Percentiles rank a stretch among this genome's conserved stretches.
Evolutionary conservation across 2,888 invertebrate genomes (phyloP).

Genomic region (Macrophya alboannulata): DNA sequence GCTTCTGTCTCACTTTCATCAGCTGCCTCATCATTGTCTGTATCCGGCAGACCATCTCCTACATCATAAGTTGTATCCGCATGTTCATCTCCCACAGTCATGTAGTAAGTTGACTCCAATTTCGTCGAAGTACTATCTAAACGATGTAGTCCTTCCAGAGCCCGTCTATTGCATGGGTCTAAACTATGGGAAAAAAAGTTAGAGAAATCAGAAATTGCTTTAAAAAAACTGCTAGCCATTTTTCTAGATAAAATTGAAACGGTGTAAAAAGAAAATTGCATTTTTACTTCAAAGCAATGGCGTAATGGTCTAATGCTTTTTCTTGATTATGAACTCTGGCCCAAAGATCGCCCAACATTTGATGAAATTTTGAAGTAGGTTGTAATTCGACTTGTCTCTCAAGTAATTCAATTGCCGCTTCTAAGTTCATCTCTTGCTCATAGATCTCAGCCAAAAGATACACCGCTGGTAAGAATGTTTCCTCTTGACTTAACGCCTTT

Average conservation of each 20-base stretch:
- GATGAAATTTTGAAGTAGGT: conserved; percentile 85
- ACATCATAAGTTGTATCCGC: conserved; percentile 81
- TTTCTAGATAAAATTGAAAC: conserved; percentile 6
- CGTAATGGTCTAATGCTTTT: conserved; percentile 87
- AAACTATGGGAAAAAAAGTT: conserved; percentile 78
- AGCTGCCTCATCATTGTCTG: conserved; percentile 80
- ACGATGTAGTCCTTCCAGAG: conserved; percentile 85
- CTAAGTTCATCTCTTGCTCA: conserved; percentile 85
- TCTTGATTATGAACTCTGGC: conserved; percentile 84
- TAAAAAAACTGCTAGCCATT: not conserved
- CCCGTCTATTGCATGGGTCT: conserved; percentile 85
- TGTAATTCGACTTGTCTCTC: conserved; percentile 85
- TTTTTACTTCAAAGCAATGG: conserved; percentile 84
- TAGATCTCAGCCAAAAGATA: conserved; percentile 88
- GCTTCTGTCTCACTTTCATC: conserved; percentile 83
- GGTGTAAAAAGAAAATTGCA: conserved; percentile 14
- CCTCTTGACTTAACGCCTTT: conserved; percentile 88
- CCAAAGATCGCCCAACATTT: conserved; percentile 85
- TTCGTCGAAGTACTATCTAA: conserved; percentile 82
- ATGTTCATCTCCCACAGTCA: conserved; percentile 81
- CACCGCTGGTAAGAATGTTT: conserved; percentile 88
- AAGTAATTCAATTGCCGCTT: conserved; percentile 86
- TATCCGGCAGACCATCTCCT: conserved; percentile 79
- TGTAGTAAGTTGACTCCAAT: conserved; percentile 81
- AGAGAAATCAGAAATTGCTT: conserved; percentile 5